A percentile compares a stretch with the other conserved stretches of the same genome.
phyloP scores from a whole-genome alignment of 2,797 vertebrate genomes.

The Champsocephalus gunnari region DNA sequence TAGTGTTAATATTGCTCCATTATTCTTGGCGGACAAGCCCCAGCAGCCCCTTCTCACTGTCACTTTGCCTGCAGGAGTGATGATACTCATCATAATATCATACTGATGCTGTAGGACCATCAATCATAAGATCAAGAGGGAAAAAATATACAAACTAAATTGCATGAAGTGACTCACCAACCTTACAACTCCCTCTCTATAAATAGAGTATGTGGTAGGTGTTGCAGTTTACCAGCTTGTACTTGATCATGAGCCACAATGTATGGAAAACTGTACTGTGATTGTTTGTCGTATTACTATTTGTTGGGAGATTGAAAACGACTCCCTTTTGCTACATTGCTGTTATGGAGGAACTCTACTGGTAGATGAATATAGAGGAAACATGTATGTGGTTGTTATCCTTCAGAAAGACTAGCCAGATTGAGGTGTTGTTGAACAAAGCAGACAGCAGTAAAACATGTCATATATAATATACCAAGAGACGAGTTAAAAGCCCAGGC shows the following conservation, averaged over 20 bases:
- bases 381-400: neutral
- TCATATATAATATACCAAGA: slow-evolving; percentile 46
- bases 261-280: neutral
- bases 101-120: slow-evolving; percentile 53
- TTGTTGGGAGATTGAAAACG: neutral
- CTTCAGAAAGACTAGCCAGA: slow-evolving; percentile 26
- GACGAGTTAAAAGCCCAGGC: slow-evolving; percentile 51
- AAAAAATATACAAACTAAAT: slow-evolving; percentile 52
- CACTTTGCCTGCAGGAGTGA: slow-evolving; percentile 66
- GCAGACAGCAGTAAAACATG: slow-evolving; percentile 52
- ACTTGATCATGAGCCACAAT: slow-evolving; percentile 3
- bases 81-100: slow-evolving; percentile 72
- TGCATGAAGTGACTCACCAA: slow-evolving; percentile 49
- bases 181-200: slow-evolving; percentile 9
- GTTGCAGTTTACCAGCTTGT: slow-evolving; percentile 20
- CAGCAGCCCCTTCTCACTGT: slow-evolving; percentile 52
- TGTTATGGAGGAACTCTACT: neutral
- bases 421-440: slow-evolving; percentile 38
- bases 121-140: slow-evolving; percentile 67
- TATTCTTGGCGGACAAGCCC: slow-evolving; percentile 38
- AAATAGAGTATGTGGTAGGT: slow-evolving; percentile 1
- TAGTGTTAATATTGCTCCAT: slow-evolving; percentile 50
- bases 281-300: neutral
- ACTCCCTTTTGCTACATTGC: neutral
- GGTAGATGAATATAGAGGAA: neutral